A percentile compares a stretch with the other conserved stretches of the same genome.
Conservation (phyloP, 2,797 vertebrate genomes). For the Aselliscus stoliczkanus region DNA sequence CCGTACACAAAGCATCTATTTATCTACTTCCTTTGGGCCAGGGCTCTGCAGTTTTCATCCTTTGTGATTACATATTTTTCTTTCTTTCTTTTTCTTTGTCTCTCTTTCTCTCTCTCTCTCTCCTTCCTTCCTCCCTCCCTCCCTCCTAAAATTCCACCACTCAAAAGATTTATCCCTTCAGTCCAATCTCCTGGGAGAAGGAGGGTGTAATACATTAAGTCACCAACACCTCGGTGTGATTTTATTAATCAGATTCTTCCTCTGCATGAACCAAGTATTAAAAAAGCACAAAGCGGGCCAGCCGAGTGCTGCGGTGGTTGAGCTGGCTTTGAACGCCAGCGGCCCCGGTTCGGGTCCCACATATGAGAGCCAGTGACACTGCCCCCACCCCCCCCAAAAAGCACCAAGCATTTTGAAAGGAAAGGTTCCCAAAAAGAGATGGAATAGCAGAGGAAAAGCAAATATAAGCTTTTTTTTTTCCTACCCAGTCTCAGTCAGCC, state of each 20-base stretch:
- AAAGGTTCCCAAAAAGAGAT: neutral
- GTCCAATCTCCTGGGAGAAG: neutral
- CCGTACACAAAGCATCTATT: neutral
- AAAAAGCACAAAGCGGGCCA: constrained; percentile 2
- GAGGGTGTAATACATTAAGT: constrained; percentile 35
- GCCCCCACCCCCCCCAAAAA: too few species aligned
- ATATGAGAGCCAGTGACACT: too few species aligned
- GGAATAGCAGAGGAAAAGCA: neutral
- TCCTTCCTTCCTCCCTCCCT: neutral
- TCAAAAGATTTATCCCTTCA: neutral
- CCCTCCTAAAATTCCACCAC: neutral
- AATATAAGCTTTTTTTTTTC: neutral
- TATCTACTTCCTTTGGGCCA: neutral
- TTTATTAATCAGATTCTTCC: constrained; percentile 29
- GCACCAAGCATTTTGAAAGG: neutral
- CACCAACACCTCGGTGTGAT: constrained; percentile 46
- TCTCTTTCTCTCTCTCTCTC: too few species aligned
- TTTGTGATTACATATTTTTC: neutral
- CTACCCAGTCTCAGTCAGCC: neutral
- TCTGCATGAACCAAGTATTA: neutral
- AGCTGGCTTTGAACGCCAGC: too few species aligned
- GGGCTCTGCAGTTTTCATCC: neutral
- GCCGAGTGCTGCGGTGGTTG: too few species aligned
- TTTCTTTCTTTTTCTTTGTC: too few species aligned
- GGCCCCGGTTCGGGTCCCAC: too few species aligned